Evolutionary conservation across 2,797 vertebrate genomes (phyloP).

Genomic region (Borostomias antarcticus): DNA sequence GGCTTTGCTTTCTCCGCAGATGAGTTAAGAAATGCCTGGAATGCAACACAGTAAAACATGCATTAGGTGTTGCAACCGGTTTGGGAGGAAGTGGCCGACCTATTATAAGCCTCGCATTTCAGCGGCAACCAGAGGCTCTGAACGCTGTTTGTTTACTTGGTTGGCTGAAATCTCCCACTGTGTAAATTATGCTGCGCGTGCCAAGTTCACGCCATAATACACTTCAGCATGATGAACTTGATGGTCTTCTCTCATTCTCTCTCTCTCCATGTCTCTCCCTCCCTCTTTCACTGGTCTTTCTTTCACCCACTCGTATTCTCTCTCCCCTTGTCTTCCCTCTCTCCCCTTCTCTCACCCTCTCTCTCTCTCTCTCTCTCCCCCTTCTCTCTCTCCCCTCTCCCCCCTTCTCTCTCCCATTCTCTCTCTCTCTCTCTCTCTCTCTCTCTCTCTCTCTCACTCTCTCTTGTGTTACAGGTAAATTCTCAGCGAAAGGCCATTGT

Average conservation of each 20-base stretch:
- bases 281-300: conserved; percentile 10
- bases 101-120: conserved; percentile 56
- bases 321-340: conserved; percentile 20
- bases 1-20: conserved; percentile 31
- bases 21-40: conserved; percentile 59
- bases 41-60: conserved; percentile 65
- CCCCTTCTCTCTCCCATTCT: conserved; percentile 29
- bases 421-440: conserved; percentile 17
- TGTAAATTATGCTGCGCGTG: conserved; percentile 43
- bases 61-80: conserved; percentile 69
- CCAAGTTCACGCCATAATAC: conserved; percentile 40
- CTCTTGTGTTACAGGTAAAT: conserved; percentile 70
- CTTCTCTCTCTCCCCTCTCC: conserved; percentile 18
- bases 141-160: conserved; percentile 64
- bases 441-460: conserved; percentile 4
- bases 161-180: conserved; percentile 53
- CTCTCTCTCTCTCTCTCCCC: conserved; percentile 14
- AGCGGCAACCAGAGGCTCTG: conserved; percentile 52
- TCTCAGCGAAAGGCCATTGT: conserved; percentile 81
- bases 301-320: conserved; percentile 25
- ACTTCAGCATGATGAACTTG: conserved; percentile 51
- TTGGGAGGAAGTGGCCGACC: conserved; percentile 64
- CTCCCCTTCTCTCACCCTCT: conserved; percentile 19
- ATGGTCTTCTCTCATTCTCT: conserved; percentile 45
- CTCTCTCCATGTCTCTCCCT: conserved; percentile 20